Evolutionary conservation across 2,113 vertebrate genomes (phyloP).

Genomic region (Serinus canaria): DNA sequence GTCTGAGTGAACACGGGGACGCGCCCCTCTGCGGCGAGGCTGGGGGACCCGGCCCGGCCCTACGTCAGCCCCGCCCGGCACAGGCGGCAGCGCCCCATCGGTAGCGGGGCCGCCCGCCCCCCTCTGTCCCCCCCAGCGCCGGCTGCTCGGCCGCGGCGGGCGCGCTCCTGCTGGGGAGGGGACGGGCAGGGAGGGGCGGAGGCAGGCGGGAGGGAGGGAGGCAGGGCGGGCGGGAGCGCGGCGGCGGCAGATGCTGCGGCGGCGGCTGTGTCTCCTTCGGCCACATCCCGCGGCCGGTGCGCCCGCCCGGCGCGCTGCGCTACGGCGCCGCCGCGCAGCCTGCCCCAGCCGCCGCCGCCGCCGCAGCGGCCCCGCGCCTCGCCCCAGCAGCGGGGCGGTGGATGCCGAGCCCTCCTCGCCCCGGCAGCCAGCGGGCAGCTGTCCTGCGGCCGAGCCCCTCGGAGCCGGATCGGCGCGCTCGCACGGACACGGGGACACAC

Average conservation of each 20-base stretch:
- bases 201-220: neutral
- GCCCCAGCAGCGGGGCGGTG: neutral
- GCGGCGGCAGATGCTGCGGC: constrained; percentile 31
- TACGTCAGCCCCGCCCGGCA: neutral
- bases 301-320: neutral
- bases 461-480: neutral
- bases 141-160: constrained; percentile 18
- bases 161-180: constrained; percentile 56
- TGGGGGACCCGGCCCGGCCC: neutral
- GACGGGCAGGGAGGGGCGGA: neutral
- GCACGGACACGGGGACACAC: neutral
- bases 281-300: constrained; percentile 35
- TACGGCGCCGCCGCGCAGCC: too few relatives aligned
- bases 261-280: neutral
- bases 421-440: neutral
- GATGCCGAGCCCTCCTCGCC: neutral
- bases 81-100: neutral
- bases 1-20: neutral
- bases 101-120: neutral
- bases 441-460: neutral
- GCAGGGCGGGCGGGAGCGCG: neutral
- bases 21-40: neutral
- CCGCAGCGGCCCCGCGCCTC: neutral
- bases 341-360: neutral
- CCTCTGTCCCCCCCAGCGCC: neutral